Percentiles rank a stretch among this genome's conserved stretches.
Evolutionary conservation across 1,140 invertebrate genomes (phyloP).

Genomic region (Sminthurides bifidus): DNA sequence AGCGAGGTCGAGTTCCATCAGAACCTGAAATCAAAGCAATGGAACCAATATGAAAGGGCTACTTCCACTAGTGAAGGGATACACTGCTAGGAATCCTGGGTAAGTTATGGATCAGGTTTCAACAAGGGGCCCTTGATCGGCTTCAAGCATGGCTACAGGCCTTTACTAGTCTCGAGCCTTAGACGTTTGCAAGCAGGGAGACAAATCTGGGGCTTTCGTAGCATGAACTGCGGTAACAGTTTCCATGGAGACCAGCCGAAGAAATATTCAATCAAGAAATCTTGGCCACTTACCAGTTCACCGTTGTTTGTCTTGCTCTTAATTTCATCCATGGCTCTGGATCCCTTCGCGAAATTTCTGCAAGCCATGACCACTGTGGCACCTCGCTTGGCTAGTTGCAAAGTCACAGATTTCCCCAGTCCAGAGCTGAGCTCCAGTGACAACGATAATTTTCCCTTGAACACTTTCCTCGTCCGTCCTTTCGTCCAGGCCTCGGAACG

Average conservation of each 20-base stretch:
- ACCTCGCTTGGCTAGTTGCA: constrained; percentile 38
- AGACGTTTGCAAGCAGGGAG: no score
- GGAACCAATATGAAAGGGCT: no score
- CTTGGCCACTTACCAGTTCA: constrained; percentile 1
- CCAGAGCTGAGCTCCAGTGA: constrained; percentile 43
- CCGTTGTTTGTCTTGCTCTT: constrained; percentile 8
- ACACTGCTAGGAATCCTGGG: no score
- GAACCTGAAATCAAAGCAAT: neutral
- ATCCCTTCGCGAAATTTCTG: constrained; percentile 45
- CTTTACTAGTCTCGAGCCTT: no score
- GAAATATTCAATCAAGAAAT: no score
- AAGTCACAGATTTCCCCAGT: constrained; percentile 28
- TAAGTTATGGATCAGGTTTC: no score
- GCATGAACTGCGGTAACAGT: no score
- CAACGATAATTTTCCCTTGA: constrained; percentile 13
- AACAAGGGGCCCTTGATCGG: no score
- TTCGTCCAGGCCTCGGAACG: constrained; percentile 7
- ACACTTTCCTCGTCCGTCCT: constrained; percentile 13
- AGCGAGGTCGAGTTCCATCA: constrained; percentile 9
- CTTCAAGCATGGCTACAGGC: no score
- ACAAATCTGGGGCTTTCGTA: no score
- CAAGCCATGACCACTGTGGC: constrained; percentile 74
- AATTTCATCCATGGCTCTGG: constrained; percentile 1
- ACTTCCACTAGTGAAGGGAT: no score
- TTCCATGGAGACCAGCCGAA: no score